Base-by-base conservation (phyloP, 2,888 invertebrate genomes). In the Caenorhabditis zanzibari region DNA sequence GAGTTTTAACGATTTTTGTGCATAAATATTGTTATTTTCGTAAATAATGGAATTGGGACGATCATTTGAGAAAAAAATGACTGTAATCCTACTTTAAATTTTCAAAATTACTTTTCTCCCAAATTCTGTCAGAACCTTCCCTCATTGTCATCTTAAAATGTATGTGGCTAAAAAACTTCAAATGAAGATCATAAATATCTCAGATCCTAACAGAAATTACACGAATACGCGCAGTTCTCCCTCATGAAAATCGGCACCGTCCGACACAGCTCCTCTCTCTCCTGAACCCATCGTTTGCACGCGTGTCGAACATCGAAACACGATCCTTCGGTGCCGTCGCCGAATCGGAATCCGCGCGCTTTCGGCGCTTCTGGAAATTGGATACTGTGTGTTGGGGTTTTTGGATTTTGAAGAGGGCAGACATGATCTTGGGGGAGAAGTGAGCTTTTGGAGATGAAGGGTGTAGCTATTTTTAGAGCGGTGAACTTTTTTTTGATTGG, bases 171-270 rank as follows among this genome's bases (percentile, higher is more conserved):
- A n/a, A n/a, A n/a, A n/a, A n/a, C n/a, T n/a, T n/a, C n/a, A n/a
- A n/a, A n/a, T n/a, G n/a, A n/a, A n/a, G n/a, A n/a, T n/a, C n/a
- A n/a, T n/a, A n/a, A n/a, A n/a, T n/a, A n/a, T n/a, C n/a, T n/a
- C 38, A 38, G 12, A 38, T 10, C 38, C 38, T 12, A 89, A 75
- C 90, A 90, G 61, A 86, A 83, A 44, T 82, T 85, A 82, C 90
- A 90, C 10, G 89, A 88, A 64, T 88, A 89, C 14, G 90, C 89
- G 61, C 90, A 90, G 64, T 91, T 90, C 66, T 91, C 91, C 35
- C 89, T 69, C 91, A 91, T 91, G 85, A 91, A 91, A 19, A 90
- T 79, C 26, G 91, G 90, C 35, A 91, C 90, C 44, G 90, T 88
- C 61, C 90, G 86, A 80, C 91, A 91, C 41, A 91, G 85, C 28